Evolutionary conservation across 2,888 invertebrate species (phyloP), one percentile per base, ranked within the genome.

Genomic region (Harmothoe impar): DNA sequence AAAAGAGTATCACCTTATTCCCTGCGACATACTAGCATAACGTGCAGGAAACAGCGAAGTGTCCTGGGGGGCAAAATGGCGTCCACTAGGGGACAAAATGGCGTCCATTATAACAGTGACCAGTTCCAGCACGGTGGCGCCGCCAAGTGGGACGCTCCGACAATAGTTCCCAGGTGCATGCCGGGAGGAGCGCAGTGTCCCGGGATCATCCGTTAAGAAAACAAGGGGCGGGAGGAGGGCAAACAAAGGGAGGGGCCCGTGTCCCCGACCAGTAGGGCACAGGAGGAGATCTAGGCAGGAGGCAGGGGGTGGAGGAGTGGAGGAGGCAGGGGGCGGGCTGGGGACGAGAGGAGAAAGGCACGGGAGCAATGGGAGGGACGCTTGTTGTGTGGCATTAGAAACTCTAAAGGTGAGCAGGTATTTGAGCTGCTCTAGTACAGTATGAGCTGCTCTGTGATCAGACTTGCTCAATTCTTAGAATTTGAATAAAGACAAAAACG

Each of bases 201-300:
- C 7, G 81, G 81, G 43, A 81, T 81, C 35, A 81, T 81, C 81
- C n/a, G 81, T 81, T 81, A 35, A 81, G 81, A 81, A 81, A 81
- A 81, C 43, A 81, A 35, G 81, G 81, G 72, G 43, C 23, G 35
- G 43, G 81, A 81, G 31, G 43, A 43, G 33, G 43, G 20, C 81
- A 81, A 81, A 81, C 81, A 81, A 81, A 43, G 81, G 81, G n/a
- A 81, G 81, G 81, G 10, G 29, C 25, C 25, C 31, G 25, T 77
- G 77, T 31, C 77, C 77, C 25, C 77, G 23, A 62, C n/a, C 43
- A 43, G 43, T 10, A 43, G 43, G 43, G 43, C 43, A 43, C 43
- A 43, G 43, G 43, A 25, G 77, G 25, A 43, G 43, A 43, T 43
- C 43, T 43, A 43, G 43, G 7, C 12, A 29, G 31, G 77, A 31